Evolutionary conservation across 2,113 vertebrate species (phyloP), one percentile per base, ranked within the genome.

Genomic region (Phocoena sinus): DNA sequence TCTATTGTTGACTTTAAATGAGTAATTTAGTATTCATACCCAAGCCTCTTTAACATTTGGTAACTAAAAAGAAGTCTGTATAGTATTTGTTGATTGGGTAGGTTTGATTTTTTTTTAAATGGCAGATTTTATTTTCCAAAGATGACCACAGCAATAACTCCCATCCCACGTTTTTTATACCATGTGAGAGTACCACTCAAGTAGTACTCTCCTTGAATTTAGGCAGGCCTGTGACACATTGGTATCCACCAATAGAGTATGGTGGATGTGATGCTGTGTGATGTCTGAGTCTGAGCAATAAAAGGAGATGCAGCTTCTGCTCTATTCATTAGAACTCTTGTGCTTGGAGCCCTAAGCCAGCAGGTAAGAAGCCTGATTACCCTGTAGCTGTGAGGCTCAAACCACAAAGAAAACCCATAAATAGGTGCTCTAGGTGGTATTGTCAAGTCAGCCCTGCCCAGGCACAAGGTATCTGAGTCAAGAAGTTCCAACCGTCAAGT

Each of bases 351-450:
- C 56, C 44, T 47, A 25, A 93, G 58, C 25, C n/a, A 41, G 53
- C n/a, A 65, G 38, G 2, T 31, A 62, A 89, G 50, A 96, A 23
- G 38, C 65, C 26, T 44, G 20, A 83, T n/a, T 50, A 23, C 65
- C 41, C 36, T 93, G 41, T 18, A 23, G 28, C 65, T 62, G 3
- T 62, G 33, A 63, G 11, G 13, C 73, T n/a, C 47, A 63, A 18
- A 31, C 13, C 33, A 25, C 17, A n/a, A 0, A 17, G 31, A 26
- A 11, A 60, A 6, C 3, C 56, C 58, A 41, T 5, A 17, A 67
- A 38, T 4, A 95, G 73, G 15, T 47, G 67, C 2, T 80, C 11
- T 50, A 77, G 26, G 9, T 58, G 44, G 44, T 13, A 50, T 8
- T 17, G 11, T 8, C 2, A 11, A 8, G 76, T 65, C 81, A 79